These are phyloP conservation scores for Falco naumanni DNA, from an alignment of 2,797 vertebrate genomes.

Conservation along the genomic window DNA sequence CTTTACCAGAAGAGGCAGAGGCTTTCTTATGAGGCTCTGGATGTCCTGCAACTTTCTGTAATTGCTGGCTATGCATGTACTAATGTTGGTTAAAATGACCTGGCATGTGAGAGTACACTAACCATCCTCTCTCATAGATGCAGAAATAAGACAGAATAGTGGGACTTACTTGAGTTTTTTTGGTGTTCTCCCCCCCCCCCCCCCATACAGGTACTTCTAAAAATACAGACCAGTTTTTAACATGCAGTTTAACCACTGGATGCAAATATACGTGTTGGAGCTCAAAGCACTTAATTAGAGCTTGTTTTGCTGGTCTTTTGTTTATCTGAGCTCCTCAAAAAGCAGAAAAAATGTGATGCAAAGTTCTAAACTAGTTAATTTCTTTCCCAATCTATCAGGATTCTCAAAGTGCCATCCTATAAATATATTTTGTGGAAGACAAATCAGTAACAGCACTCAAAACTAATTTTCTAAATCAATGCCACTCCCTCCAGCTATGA, in stretches of 20 bases:
- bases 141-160: background rate
- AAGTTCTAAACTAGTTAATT: background rate
- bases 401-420: background rate
- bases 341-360: background rate
- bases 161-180: background rate
- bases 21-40: background rate
- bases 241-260: background rate
- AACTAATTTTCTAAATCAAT: background rate
- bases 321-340: background rate
- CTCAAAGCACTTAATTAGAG: background rate
- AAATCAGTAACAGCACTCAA: background rate
- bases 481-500: background rate
- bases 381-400: background rate
- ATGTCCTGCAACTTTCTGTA: constrained; percentile 16
- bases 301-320: background rate
- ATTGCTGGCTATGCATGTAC: background rate
- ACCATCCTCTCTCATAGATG: background rate
- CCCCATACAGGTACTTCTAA: background rate
- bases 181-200: too few species aligned
- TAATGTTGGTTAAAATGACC: background rate
- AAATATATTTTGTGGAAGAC: background rate
- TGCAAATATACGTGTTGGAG: background rate
- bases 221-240: background rate
- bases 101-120: background rate
- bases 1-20: constrained; percentile 13